These are phyloP conservation scores for Serinus canaria DNA, from an alignment of 2,113 vertebrate genomes.

Conservation along the genomic window DNA sequence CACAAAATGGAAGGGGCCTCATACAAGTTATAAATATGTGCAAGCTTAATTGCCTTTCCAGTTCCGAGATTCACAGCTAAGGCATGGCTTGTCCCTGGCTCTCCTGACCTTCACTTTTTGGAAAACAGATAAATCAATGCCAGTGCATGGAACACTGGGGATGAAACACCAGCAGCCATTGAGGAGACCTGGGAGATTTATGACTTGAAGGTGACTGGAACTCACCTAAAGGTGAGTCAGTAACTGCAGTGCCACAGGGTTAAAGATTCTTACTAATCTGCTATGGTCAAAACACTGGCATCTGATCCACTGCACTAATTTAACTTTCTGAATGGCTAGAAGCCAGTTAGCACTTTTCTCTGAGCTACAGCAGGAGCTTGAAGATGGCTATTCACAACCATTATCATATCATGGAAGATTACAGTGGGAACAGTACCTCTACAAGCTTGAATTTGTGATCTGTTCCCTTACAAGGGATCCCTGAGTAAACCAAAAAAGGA, in stretches of 20 bases:
- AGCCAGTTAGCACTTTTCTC: background rate
- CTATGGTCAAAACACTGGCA: background rate
- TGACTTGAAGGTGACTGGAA: background rate
- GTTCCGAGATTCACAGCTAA: background rate
- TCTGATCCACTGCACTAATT: background rate
- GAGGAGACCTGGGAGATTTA: background rate
- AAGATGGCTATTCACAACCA: background rate
- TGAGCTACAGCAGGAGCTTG: background rate
- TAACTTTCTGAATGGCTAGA: background rate
- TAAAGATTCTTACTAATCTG: background rate
- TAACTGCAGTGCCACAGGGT: background rate
- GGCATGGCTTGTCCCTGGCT: background rate
- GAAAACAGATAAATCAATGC: background rate
- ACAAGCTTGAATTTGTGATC: background rate
- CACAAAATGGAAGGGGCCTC: background rate
- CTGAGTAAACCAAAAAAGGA: background rate
- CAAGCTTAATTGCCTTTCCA: background rate
- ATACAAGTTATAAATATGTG: background rate
- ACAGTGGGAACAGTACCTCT: background rate
- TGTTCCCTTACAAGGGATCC: background rate
- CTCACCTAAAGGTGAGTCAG: background rate
- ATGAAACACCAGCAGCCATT: background rate
- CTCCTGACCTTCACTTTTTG: background rate
- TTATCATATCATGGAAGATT: background rate
- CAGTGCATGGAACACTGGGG: background rate